These are phyloP conservation scores for Plutomurus gul DNA, from an alignment of 1,140 invertebrate genomes.

Conservation along the genomic window DNA sequence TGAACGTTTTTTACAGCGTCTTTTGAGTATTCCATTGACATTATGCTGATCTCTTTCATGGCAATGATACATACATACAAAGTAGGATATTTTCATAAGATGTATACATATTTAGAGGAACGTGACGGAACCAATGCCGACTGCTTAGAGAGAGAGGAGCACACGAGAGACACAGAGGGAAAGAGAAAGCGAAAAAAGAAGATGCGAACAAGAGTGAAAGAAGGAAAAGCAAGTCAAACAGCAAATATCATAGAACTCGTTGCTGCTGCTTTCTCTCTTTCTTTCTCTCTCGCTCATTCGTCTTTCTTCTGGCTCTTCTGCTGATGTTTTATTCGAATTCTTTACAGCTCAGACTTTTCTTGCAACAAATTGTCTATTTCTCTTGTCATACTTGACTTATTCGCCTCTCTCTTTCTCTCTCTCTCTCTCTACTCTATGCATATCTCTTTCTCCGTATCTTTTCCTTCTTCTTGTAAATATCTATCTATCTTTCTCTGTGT, in stretches of 20 bases:
- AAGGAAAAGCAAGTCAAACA: constrained; percentile 2
- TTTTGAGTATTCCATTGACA: constrained; percentile 27
- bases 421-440: neutral
- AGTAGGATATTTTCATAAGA: constrained; percentile 30
- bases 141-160: too few species aligned
- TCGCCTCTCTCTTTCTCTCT: neutral
- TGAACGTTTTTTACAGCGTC: neutral
- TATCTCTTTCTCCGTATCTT: neutral
- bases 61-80: constrained; percentile 11
- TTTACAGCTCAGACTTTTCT: constrained; percentile 9
- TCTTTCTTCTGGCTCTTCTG: constrained; percentile 6
- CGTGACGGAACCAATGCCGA: neutral
- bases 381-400: neutral
- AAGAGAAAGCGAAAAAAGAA: neutral
- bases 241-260: neutral
- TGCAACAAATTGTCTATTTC: neutral
- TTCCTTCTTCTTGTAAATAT: constrained; percentile 11
- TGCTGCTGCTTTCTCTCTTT: neutral
- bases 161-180: neutral
- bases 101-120: constrained; percentile 22
- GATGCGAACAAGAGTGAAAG: too few species aligned
- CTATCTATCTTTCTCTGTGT: neutral
- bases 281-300: neutral
- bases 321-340: constrained; percentile 10
- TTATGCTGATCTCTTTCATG: constrained; percentile 23